A percentile compares a stretch with the other conserved stretches of the same genome.
Conservation (phyloP, 2,888 invertebrate genomes). For the Lasioglossum oenotherae region DNA sequence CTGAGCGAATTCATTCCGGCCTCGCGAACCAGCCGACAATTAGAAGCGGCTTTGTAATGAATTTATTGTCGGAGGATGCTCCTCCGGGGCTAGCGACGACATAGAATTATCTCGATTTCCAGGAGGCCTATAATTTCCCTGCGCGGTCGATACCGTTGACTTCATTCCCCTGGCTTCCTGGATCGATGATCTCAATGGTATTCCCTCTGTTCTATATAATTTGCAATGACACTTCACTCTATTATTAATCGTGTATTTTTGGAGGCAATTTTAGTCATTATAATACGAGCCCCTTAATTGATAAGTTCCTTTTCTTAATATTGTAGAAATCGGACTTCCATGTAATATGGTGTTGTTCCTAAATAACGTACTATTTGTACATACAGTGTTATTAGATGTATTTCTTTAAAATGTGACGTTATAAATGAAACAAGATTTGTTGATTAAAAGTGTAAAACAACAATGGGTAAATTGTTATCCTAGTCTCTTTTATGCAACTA, state of each 20-base stretch:
- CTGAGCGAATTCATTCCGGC: constrained; percentile 61
- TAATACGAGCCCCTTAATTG: too few species aligned
- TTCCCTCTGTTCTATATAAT: background rate
- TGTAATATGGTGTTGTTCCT: too few species aligned
- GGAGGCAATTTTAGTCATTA: background rate
- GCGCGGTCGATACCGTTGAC: constrained; percentile 37
- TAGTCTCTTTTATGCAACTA: too few species aligned
- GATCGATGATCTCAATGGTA: constrained; percentile 18
- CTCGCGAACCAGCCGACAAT: constrained; percentile 59
- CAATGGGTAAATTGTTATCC: too few species aligned
- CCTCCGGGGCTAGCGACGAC: constrained; percentile 24
- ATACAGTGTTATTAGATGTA: too few species aligned
- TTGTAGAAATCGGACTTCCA: too few species aligned
- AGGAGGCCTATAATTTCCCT: constrained; percentile 38
- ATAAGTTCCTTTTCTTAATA: too few species aligned
- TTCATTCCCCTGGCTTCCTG: constrained; percentile 27
- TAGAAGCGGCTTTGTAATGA: constrained; percentile 62
- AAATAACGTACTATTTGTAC: too few species aligned
- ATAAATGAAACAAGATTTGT: too few species aligned
- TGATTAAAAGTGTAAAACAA: too few species aligned
- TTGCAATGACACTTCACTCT: background rate
- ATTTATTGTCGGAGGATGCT: constrained; percentile 51
- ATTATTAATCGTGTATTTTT: background rate
- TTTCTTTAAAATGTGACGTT: too few species aligned
- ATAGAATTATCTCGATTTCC: constrained; percentile 43